Base-by-base conservation (phyloP, 2,888 invertebrate genomes). In the Hypolimnas misippus region DNA sequence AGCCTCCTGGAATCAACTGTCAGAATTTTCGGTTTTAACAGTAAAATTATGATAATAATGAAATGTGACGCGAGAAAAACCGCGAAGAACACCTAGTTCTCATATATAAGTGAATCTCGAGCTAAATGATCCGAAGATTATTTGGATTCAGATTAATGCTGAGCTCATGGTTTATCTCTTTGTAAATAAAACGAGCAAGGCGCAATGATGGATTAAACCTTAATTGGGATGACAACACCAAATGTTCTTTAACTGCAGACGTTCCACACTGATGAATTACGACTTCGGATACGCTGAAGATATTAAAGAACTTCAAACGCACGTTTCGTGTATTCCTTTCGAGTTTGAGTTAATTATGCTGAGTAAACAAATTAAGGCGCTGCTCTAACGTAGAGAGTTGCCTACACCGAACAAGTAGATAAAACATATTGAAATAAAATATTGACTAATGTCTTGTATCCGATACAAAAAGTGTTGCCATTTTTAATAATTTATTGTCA, bases 221-320 rank as follows among this genome's bases (percentile, higher is more conserved):
- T 77, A 78, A 79, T 79, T 77, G 72, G 67, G 66, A 67, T 71
- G 77, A 77, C 79, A 79, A 70, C 73, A 69, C 72, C 77, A 77
- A 77, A 72, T 78, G 77, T 70, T 73, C 68, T 70, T 68, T 67
- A 75, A 71, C 67, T 73, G 67, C 67, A 68, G 70, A 71, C 71
- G 57, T 57, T 55, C 57, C 25, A 38, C 46, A 25, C n/a, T 29
- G 60, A 54, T 60, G 46, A 54, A 49, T 60, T 38, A 54, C 35
- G 29, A 54, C 38, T 46, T 54, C 21, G 12, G 21, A 31, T 16
- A 16, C 40, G 44, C 19, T 19, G 21, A 52, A 53, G 44, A 59
- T 53, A 53, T 53, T 53, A n/a, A 35, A 12, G 21, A n/a, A 19
- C 3, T 42, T 42, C 6, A 12, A 46, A 21, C 4, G 21, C 5